Evolutionary conservation across 1,140 invertebrate species (phyloP), one percentile per base, ranked within the genome.

Genomic region (Oryctes rhinoceros): DNA sequence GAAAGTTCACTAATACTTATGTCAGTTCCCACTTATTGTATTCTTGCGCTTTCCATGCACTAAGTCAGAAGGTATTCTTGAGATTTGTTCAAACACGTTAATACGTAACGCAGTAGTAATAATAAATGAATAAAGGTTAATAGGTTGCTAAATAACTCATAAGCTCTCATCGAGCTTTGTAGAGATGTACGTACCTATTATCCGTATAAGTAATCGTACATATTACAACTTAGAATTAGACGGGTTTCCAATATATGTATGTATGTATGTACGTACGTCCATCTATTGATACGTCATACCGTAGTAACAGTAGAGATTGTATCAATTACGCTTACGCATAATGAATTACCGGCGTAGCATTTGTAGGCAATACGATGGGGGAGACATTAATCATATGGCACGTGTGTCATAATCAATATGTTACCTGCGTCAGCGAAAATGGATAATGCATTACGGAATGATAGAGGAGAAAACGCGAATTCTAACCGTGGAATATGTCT

Each of bases 401-500:
- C 49, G 49, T 53, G 49, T 18, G 49, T 53, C 49, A 53, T 53
- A 53, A 53, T 53, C 49, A 53, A 53, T 53, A 53, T 15, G 49
- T 53, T 53, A 53, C 49, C 49, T 53, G 49, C 49, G 49, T 53
- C 49, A 53, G 49, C 49, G 49, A 53, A 18, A 53, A 53, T 53
- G 49, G 49, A 53, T 53, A 53, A 53, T 53, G 49, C 49, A 53
- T 53, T 53, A 53, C 13, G 1, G 49, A 53, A 53, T 53, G 49
- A 53, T 53, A 53, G 49, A 4, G 49, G 49, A 53, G 49, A 53
- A 53, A 53, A 53, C n/a, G 49, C 49, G 49, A 53, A 53, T 53
- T 53, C 13, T 53, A 13, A 53, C 49, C 49, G 49, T 53, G 13
- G 49, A 53, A 53, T 11, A 53, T 7, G 13, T 53, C 49, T 4